These are phyloP conservation scores for Eurystomus glaucurus DNA, from an alignment of 2,797 vertebrate genomes.

Conservation along the genomic window DNA sequence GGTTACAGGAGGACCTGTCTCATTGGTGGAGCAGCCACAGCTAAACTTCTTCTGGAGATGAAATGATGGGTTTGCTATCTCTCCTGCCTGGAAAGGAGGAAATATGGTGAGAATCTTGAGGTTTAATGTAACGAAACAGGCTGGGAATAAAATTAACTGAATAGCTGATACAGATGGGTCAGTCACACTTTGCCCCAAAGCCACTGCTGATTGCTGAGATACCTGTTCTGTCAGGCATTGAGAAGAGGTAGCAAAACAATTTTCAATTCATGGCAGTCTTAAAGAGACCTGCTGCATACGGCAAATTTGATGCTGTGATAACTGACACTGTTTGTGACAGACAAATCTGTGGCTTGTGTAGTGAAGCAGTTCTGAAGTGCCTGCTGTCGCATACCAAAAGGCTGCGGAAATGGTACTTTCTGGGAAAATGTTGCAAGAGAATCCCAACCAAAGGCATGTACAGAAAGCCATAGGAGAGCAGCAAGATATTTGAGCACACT, in stretches of 20 bases:
- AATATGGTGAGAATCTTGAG: slow-evolving; percentile 1
- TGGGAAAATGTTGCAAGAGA: neutral
- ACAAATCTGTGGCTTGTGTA: slow-evolving; percentile 70
- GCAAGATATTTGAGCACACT: neutral
- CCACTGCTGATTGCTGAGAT: slow-evolving; percentile 56
- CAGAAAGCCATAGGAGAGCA: neutral
- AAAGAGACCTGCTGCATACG: slow-evolving; percentile 64
- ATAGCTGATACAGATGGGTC: slow-evolving; percentile 49
- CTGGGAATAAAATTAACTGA: slow-evolving; percentile 53
- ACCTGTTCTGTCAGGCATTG: slow-evolving; percentile 25
- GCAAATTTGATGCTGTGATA: slow-evolving; percentile 73
- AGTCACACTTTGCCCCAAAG: slow-evolving; percentile 64
- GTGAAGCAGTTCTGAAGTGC: slow-evolving; percentile 64
- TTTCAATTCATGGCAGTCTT: slow-evolving; percentile 67
- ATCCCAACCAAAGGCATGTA: neutral
- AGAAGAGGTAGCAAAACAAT: slow-evolving; percentile 62
- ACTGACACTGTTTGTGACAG: slow-evolving; percentile 72
- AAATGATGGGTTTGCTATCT: neutral
- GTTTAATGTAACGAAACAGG: neutral
- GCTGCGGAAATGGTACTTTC: slow-evolving; percentile 32
- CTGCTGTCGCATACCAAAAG: slow-evolving; percentile 68
- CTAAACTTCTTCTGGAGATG: neutral
- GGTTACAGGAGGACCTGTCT: neutral
- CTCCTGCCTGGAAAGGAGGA: slow-evolving; percentile 11
- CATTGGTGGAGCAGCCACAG: neutral